phyloP scores from a whole-genome alignment of 2,888 invertebrate genomes.

The Iphiclides podalirius region DNA sequence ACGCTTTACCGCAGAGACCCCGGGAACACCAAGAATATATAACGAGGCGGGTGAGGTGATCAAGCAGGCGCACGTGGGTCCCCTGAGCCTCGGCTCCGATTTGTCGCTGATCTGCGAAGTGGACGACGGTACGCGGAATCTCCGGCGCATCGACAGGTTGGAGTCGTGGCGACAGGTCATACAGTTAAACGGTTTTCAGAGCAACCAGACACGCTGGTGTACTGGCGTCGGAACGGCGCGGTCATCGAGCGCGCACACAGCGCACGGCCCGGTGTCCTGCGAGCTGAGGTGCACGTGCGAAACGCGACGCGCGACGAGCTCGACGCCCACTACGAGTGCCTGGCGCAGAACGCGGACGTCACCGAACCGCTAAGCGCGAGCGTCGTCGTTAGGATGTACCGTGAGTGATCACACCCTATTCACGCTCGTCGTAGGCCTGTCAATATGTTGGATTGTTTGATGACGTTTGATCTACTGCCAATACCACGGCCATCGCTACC shows the following conservation, averaged over 20 bases:
- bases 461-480: too few species aligned
- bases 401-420: slow-evolving; percentile 48
- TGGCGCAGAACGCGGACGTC: slow-evolving; percentile 60
- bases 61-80: slow-evolving; percentile 46
- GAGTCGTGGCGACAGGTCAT: too few species aligned
- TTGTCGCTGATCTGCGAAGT: slow-evolving; percentile 54
- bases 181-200: slow-evolving; percentile 40
- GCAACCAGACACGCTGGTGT: slow-evolving; percentile 47
- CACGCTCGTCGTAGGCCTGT: too few species aligned
- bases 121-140: slow-evolving; percentile 46
- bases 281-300: slow-evolving; percentile 40
- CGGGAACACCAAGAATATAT: slow-evolving; percentile 49
- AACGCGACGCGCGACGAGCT: slow-evolving; percentile 50
- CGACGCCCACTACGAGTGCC: slow-evolving; percentile 57
- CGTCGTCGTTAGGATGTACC: slow-evolving; percentile 54
- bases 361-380: slow-evolving; percentile 49
- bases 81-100: slow-evolving; percentile 47
- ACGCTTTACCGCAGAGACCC: slow-evolving; percentile 41
- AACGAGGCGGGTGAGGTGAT: slow-evolving; percentile 41
- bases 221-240: slow-evolving; percentile 57
- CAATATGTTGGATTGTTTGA: too few species aligned
- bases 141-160: too few species aligned
- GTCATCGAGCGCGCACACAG: slow-evolving; percentile 41
- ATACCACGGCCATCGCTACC: too few species aligned
- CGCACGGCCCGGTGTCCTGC: slow-evolving; percentile 37